phyloP scores from a whole-genome alignment of 2,113 vertebrate species.

The Gnathonemus longibarbis region DNA sequence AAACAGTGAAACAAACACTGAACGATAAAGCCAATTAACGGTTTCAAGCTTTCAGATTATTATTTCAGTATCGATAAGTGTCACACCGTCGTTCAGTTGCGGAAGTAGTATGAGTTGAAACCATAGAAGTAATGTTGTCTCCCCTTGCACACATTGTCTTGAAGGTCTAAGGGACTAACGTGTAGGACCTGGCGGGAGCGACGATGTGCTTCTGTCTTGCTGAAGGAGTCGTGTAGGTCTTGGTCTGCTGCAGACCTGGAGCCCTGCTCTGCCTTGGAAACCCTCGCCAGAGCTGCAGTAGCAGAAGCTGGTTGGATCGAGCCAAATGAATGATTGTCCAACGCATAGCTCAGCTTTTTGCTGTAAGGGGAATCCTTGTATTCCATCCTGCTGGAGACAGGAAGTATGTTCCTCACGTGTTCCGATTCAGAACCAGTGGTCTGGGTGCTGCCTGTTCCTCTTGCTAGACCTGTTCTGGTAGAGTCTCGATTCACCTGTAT shows the following conservation, averaged over 20 bases:
- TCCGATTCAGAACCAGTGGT: not conserved
- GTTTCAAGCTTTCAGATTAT: not conserved
- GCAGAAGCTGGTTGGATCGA: conserved; percentile 30
- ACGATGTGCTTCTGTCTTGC: conserved; percentile 54
- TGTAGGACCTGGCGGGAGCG: conserved; percentile 45
- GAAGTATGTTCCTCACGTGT: not conserved
- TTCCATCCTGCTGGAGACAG: not conserved
- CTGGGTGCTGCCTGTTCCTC: not conserved
- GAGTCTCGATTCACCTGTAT: not conserved
- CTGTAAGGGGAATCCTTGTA: conserved; percentile 36
- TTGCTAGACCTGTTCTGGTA: not conserved
- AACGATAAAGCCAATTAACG: not conserved
- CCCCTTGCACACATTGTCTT: conserved; percentile 51
- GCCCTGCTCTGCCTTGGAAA: not conserved
- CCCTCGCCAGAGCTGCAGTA: not conserved
- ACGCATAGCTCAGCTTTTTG: conserved; percentile 20
- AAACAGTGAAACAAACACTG: not conserved
- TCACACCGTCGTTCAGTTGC: conserved; percentile 40
- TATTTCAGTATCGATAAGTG: not conserved
- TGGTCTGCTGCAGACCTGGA: conserved; percentile 4
- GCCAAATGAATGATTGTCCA: conserved; percentile 26
- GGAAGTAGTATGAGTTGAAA: conserved; percentile 65
- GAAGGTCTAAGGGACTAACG: conserved; percentile 57
- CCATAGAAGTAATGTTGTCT: conserved; percentile 64
- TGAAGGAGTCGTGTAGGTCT: conserved; percentile 63